These are phyloP conservation scores for Muscicapa comitata DNA, from an alignment of 2,797 vertebrate species.

Conservation along the genomic window DNA sequence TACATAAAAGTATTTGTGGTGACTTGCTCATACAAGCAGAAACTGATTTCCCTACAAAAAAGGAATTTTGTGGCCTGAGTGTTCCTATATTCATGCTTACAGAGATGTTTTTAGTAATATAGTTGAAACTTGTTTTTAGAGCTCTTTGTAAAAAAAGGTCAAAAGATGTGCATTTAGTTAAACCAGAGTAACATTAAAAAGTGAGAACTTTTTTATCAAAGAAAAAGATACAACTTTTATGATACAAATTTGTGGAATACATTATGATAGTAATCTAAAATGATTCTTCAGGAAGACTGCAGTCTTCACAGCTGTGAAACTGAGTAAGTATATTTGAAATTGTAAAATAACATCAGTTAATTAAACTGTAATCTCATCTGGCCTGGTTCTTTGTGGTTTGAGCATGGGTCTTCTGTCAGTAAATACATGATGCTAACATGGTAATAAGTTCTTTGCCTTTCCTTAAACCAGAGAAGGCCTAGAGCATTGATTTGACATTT, in stretches of 20 bases:
- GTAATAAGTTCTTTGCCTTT: neutral
- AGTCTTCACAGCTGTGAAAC: neutral
- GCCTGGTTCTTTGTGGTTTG: neutral
- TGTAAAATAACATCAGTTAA: neutral
- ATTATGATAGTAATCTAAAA: neutral
- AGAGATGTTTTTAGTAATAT: neutral
- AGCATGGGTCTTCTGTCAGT: neutral
- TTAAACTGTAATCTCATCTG: neutral
- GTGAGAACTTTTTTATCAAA: neutral
- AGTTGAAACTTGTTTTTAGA: neutral
- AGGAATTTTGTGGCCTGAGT: neutral
- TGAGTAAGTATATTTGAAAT: neutral
- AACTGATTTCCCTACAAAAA: neutral
- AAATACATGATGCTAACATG: neutral
- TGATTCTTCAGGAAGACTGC: neutral
- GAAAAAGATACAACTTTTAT: neutral
- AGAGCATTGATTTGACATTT: neutral
- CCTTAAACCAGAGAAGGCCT: neutral
- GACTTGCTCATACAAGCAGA: neutral
- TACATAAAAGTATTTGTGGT: neutral
- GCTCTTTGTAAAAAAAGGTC: neutral
- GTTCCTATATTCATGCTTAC: neutral
- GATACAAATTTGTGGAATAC: neutral
- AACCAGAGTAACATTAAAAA: neutral
- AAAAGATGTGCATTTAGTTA: neutral